A percentile compares a stretch with the other conserved stretches of the same genome.
These are phyloP conservation scores for Cyrtorhinus lividipennis DNA, from an alignment of 1,140 invertebrate genomes.

Conservation along the genomic window DNA sequence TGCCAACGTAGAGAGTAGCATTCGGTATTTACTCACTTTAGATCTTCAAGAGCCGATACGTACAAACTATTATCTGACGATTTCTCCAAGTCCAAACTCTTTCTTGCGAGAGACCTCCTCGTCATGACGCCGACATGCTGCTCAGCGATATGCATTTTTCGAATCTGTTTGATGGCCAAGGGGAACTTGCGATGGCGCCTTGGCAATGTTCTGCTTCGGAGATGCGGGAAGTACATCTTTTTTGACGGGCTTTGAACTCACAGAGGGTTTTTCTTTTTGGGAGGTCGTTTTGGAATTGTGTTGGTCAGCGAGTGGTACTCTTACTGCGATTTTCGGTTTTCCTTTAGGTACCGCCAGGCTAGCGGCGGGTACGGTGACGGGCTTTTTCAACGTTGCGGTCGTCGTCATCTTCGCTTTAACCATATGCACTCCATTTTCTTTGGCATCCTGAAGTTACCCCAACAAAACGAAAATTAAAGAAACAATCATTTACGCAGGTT, in stretches of 20 bases:
- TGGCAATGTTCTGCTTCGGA: too few relatives aligned
- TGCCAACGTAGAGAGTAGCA: too few relatives aligned
- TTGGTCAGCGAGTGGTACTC: neutral
- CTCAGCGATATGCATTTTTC: neutral
- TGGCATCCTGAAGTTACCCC: neutral
- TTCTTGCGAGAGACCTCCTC: constrained; percentile 28
- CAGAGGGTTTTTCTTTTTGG: neutral
- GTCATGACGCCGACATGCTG: constrained; percentile 31
- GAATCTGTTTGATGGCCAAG: neutral
- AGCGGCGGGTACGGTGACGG: constrained; percentile 24
- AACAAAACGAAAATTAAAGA: neutral
- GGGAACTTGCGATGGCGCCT: neutral
- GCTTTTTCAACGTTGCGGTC: neutral
- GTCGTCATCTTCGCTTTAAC: constrained; percentile 4
- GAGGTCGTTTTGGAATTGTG: neutral
- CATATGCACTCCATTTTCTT: neutral
- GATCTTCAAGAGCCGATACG: constrained; percentile 56
- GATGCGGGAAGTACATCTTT: too few relatives aligned
- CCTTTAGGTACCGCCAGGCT: neutral
- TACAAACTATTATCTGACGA: constrained; percentile 44
- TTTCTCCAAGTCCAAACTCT: constrained; percentile 18
- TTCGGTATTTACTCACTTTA: constrained; percentile 31
- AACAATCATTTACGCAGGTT: neutral
- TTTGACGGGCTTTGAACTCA: neutral
- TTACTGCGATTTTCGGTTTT: constrained; percentile 22